Percentiles rank a stretch among this genome's conserved stretches.
These are phyloP conservation scores for Drosophila guanche DNA, from an alignment of 1,140 invertebrate genomes.

Conservation along the genomic window DNA sequence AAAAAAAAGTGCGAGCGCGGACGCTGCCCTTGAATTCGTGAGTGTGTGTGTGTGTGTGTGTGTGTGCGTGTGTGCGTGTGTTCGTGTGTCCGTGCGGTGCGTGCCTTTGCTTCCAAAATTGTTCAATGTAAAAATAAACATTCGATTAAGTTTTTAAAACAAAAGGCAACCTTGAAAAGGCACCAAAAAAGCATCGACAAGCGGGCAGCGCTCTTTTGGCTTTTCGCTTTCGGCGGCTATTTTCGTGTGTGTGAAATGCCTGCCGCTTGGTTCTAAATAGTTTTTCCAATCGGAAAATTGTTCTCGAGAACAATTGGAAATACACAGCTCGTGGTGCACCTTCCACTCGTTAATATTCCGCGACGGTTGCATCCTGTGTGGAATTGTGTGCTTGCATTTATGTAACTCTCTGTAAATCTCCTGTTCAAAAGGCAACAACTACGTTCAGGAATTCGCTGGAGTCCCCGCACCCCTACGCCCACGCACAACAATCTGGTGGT, in stretches of 20 bases:
- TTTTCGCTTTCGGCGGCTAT: constrained; percentile 46
- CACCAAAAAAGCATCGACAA: constrained; percentile 42
- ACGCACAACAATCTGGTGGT: constrained; percentile 50
- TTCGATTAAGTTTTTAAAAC: too few species aligned
- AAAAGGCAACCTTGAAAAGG: constrained; percentile 70
- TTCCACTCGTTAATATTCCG: not conserved
- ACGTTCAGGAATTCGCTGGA: constrained; percentile 60
- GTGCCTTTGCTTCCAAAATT: constrained; percentile 66
- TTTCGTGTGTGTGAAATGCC: constrained; percentile 53
- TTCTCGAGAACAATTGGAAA: constrained; percentile 62
- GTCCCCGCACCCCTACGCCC: not conserved
- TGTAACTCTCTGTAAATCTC: constrained; percentile 8
- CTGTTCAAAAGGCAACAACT: constrained; percentile 38
- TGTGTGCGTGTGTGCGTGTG: constrained; percentile 15
- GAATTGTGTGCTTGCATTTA: not conserved
- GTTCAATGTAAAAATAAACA: constrained; percentile 35
- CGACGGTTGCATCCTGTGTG: not conserved
- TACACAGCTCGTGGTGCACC: constrained; percentile 4
- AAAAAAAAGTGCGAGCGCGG: constrained; percentile 59
- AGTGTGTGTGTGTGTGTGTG: constrained; percentile 43
- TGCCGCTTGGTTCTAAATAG: constrained; percentile 22
- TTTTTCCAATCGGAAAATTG: constrained; percentile 62
- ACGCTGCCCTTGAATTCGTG: constrained; percentile 68
- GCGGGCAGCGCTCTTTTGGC: constrained; percentile 27
- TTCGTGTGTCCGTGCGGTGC: constrained; percentile 23